Evolutionary conservation across 2,113 vertebrate species (phyloP).

Genomic region (Clupea harengus): DNA sequence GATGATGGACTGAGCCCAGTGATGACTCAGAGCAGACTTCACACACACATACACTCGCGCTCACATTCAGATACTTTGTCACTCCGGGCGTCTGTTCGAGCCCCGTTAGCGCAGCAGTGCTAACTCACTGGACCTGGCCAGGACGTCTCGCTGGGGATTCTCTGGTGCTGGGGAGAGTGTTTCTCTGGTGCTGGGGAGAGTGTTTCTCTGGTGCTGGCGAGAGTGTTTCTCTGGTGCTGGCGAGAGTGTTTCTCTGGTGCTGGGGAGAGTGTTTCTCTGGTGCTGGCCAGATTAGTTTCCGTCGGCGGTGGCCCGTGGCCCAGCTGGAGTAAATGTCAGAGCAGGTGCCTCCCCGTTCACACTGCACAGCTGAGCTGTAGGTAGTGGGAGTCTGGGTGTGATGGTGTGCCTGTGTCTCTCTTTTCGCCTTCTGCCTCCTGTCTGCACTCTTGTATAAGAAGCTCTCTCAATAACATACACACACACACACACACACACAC

Average conservation of each 20-base stretch:
- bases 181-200: too few relatives aligned
- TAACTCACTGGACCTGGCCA: neutral
- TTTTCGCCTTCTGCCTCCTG: slow-evolving; percentile 30
- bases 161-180: too few relatives aligned
- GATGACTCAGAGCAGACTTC: neutral
- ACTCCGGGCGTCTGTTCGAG: neutral
- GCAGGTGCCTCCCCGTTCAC: slow-evolving; percentile 45
- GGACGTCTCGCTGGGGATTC: too few relatives aligned
- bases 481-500: slow-evolving; percentile 6
- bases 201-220: too few relatives aligned
- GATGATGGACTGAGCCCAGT: neutral
- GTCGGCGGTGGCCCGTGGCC: slow-evolving; percentile 53
- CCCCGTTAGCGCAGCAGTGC: too few relatives aligned
- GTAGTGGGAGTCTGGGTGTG: slow-evolving; percentile 40
- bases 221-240: too few relatives aligned
- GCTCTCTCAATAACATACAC: neutral
- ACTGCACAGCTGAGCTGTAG: slow-evolving; percentile 60
- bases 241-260: too few relatives aligned
- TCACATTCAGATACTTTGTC: neutral
- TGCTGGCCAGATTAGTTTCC: slow-evolving; percentile 1
- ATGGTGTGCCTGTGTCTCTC: slow-evolving; percentile 31
- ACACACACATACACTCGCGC: neutral
- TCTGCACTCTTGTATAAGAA: neutral
- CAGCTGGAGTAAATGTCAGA: slow-evolving; percentile 64
- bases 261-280: too few relatives aligned